phyloP scores from a whole-genome alignment of 2,797 vertebrate genomes.

The Enteromius paludinosus region DNA sequence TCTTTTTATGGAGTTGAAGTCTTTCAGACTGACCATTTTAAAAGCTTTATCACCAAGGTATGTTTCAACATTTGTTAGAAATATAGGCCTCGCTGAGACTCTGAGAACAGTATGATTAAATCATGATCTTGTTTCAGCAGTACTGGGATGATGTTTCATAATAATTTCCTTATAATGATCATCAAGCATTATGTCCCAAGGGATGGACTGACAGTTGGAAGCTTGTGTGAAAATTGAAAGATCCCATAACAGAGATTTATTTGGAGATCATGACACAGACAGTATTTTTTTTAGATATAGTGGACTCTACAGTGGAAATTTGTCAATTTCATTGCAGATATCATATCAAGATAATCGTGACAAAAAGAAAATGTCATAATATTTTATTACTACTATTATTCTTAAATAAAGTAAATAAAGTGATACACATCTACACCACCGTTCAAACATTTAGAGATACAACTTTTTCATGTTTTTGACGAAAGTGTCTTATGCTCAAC shows the following conservation, averaged over 20 bases:
- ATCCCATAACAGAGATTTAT: slow-evolving; percentile 34
- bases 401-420: background rate
- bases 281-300: background rate
- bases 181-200: slow-evolving; percentile 22
- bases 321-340: background rate
- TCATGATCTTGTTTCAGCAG: background rate
- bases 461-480: background rate
- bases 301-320: background rate
- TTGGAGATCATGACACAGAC: slow-evolving; percentile 17
- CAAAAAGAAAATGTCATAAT: background rate
- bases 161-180: slow-evolving; percentile 19
- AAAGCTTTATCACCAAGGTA: background rate
- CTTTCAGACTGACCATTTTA: slow-evolving; percentile 14
- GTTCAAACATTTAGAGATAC: background rate
- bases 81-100: slow-evolving; percentile 13
- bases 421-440: background rate
- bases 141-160: slow-evolving; percentile 20
- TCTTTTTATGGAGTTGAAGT: background rate
- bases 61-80: slow-evolving; percentile 5
- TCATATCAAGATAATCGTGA: background rate
- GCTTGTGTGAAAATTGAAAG: slow-evolving; percentile 37
- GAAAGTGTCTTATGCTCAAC: no score
- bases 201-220: slow-evolving; percentile 47
- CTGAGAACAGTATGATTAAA: slow-evolving; percentile 14
- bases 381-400: background rate